phyloP scores from a whole-genome alignment of 2,797 vertebrate species.

The Valencia hispanica region DNA sequence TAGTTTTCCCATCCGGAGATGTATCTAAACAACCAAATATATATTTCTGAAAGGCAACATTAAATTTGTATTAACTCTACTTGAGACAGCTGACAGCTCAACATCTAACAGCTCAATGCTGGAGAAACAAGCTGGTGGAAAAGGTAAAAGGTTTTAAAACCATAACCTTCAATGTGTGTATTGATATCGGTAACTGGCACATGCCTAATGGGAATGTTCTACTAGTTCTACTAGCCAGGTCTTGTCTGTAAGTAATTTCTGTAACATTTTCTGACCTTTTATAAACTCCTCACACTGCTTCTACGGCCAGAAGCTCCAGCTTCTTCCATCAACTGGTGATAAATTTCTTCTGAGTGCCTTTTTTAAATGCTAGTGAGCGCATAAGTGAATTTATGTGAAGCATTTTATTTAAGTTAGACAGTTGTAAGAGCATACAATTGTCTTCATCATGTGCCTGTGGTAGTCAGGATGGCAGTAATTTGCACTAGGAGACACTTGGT shows the following conservation, averaged over 20 bases:
- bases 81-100: too few relatives aligned
- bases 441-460: neutral
- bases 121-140: too few relatives aligned
- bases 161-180: too few relatives aligned
- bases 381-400: neutral
- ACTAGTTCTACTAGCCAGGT: slow-evolving; percentile 7
- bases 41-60: too few relatives aligned
- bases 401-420: neutral
- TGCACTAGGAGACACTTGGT: neutral
- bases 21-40: neutral
- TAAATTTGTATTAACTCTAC: too few relatives aligned
- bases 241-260: slow-evolving; percentile 21
- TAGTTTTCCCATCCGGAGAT: neutral
- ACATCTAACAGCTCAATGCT: too few relatives aligned
- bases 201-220: neutral
- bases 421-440: neutral
- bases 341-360: neutral
- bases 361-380: neutral
- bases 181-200: too few relatives aligned
- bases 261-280: slow-evolving; percentile 38
- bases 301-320: slow-evolving; percentile 15
- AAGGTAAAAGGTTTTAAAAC: too few relatives aligned
- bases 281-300: slow-evolving; percentile 16
- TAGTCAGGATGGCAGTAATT: neutral
- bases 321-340: slow-evolving; percentile 48